Conservation (phyloP, 64 coral and sea anemone genomes). For the Pocillopora verrucosa region DNA sequence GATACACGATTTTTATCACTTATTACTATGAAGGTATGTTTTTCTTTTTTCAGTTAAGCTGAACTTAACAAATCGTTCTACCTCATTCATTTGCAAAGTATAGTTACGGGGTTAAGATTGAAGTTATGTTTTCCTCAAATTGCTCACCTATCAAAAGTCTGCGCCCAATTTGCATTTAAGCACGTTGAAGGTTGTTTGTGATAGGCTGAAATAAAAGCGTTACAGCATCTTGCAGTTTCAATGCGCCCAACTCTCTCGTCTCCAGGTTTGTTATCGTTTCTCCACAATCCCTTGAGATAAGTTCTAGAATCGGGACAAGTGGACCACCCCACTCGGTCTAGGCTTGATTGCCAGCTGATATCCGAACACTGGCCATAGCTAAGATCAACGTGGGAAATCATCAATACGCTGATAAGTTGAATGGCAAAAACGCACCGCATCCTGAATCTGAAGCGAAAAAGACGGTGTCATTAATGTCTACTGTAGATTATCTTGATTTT, state of each 20-base stretch:
- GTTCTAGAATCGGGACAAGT: not conserved
- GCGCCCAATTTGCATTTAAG: not conserved
- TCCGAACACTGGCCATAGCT: not conserved
- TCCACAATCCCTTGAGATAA: slow-evolving; percentile 7
- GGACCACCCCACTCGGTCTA: not conserved
- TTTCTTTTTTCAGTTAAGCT: no score
- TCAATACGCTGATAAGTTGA: slow-evolving; percentile 19
- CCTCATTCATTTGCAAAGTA: no score
- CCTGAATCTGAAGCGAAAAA: not conserved
- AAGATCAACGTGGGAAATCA: not conserved
- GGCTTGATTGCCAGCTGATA: not conserved
- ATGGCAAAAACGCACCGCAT: slow-evolving; percentile 1
- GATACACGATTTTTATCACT: no score
- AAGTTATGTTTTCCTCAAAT: not conserved
- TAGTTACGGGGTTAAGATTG: no score
- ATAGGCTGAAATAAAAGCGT: not conserved
- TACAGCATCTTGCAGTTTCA: not conserved
- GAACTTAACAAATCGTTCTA: no score
- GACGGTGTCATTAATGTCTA: no score
- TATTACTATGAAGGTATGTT: no score
- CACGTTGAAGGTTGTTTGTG: slow-evolving; percentile 3
- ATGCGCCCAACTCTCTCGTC: slow-evolving; percentile 5
- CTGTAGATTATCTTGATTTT: no score
- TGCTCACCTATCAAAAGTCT: not conserved
- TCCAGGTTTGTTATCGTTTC: not conserved